These are phyloP conservation scores for Turnix velox DNA, from an alignment of 2,113 vertebrate species.

Conservation along the genomic window DNA sequence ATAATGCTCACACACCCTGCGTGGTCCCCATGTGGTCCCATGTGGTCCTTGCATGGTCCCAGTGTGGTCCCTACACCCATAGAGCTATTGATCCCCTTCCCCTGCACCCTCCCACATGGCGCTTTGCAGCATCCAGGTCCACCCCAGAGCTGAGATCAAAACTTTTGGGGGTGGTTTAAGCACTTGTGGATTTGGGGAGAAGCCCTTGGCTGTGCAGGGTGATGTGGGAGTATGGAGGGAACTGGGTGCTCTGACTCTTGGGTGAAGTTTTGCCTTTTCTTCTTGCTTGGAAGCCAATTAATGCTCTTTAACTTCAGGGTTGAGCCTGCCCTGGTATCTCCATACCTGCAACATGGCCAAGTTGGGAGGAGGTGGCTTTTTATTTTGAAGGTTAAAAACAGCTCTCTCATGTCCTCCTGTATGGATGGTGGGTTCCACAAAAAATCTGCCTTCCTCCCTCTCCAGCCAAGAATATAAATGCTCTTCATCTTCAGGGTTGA, in stretches of 20 bases:
- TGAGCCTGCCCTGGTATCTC: too few species aligned
- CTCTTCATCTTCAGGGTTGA: too few species aligned
- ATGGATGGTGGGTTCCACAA: too few species aligned
- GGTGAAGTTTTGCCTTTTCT: neutral
- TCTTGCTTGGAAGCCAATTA: fast-evolving
- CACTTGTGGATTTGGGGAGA: neutral
- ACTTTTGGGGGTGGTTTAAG: neutral
- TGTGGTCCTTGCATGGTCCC: neutral
- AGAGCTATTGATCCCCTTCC: fast-evolving
- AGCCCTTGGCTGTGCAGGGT: neutral
- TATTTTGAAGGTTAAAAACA: too few species aligned
- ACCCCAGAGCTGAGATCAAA: neutral
- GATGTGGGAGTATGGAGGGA: neutral
- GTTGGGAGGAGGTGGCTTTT: too few species aligned
- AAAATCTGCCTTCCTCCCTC: too few species aligned
- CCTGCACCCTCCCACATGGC: fast-evolving
- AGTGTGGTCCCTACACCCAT: neutral
- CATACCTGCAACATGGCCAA: too few species aligned
- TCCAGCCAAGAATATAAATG: too few species aligned
- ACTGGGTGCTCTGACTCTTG: neutral
- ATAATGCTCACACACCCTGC: neutral
- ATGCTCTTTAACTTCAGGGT: too few species aligned
- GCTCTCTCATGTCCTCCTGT: too few species aligned
- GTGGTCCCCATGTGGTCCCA: neutral
- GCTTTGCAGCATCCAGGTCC: neutral